A percentile compares a stretch with the other conserved stretches of the same genome.
Conservation (phyloP, 1,140 invertebrate genomes). For the Zaprionus vittiger region DNA sequence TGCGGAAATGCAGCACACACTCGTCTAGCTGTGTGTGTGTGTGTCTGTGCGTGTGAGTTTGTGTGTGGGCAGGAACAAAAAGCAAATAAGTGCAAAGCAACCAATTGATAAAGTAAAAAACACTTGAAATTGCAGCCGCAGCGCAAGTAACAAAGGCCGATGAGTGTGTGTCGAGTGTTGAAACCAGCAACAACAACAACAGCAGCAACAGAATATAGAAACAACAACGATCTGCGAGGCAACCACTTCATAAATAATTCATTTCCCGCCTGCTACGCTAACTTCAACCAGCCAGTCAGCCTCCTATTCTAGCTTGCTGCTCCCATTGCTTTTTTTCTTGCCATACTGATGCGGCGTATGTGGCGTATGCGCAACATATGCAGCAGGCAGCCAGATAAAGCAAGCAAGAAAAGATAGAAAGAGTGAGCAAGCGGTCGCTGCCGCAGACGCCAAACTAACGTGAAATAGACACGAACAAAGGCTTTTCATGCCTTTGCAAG, state of each 20-base stretch:
- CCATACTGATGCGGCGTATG: slow-evolving; percentile 47
- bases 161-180: slow-evolving; percentile 63
- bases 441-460: slow-evolving; percentile 80
- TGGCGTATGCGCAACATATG: slow-evolving; percentile 80
- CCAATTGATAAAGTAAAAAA: slow-evolving; percentile 83
- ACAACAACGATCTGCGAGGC: slow-evolving; percentile 50
- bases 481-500: slow-evolving; percentile 84
- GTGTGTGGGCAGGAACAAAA: slow-evolving; percentile 71
- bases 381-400: slow-evolving; percentile 38
- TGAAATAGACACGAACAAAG: slow-evolving; percentile 84
- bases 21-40: slow-evolving; percentile 14
- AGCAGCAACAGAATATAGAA: slow-evolving; percentile 16
- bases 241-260: slow-evolving; percentile 84
- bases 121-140: slow-evolving; percentile 71
- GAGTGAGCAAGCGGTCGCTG: slow-evolving; percentile 42
- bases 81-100: slow-evolving; percentile 83
- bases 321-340: slow-evolving; percentile 27
- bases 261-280: slow-evolving; percentile 78
- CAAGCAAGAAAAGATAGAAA: neutral
- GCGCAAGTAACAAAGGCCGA: slow-evolving; percentile 72
- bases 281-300: slow-evolving; percentile 68
- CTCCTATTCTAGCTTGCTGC: slow-evolving; percentile 46
- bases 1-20: slow-evolving; percentile 72
- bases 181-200: slow-evolving; percentile 50
- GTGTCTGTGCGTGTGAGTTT: slow-evolving; percentile 9